Evolutionary conservation across 2,113 vertebrate species (phyloP), one percentile per base, ranked within the genome.

Genomic region (Sigmodon hispidus): DNA sequence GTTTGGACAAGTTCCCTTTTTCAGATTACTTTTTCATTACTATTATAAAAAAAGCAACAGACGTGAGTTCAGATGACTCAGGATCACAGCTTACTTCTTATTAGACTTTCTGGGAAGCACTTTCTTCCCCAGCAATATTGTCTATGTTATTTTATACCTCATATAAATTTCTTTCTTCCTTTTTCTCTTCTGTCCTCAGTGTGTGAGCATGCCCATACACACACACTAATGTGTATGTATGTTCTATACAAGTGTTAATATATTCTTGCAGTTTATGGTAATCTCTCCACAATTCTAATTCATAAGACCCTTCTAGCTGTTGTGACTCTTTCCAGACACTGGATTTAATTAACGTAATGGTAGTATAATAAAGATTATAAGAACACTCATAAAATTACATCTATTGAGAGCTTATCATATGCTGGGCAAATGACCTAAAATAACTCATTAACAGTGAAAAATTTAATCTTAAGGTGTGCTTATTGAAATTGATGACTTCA

Each of bases 21-120:
- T 91, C 91, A 84, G 29, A 10, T 90, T 90, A 76, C 48, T 69
- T 90, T 83, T 61, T 87, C 63, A 87, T 11, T n/a, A 72, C n/a
- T 57, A 48, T 81, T 77, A 59, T 86, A 61, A 91, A 79, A 83
- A 77, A 19, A 63, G 19, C 26, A 55, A 34, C 5, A 45, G 36
- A 63, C n/a, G 29, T 57, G 36, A 88, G n/a, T 2, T 48, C 57
- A 83, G 31, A 73, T 89, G 84, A 92, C 24, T 92, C 48, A 92
- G 67, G n/a, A 4, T 88, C 5, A 48, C 57, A 67, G 48, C 34
- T 59, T 75, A 34, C 31, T 40, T 83, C 11, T 83, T 88, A 40
- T 50, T 24, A 79, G n/a, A 88, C 15, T 12, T 67, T 75, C n/a
- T 81, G 45, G 24, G 59, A 92, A 22, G 7, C 7, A 36, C 11